phyloP scores from a whole-genome alignment of 1,140 invertebrate species.

The Apocrypta bakeri region DNA sequence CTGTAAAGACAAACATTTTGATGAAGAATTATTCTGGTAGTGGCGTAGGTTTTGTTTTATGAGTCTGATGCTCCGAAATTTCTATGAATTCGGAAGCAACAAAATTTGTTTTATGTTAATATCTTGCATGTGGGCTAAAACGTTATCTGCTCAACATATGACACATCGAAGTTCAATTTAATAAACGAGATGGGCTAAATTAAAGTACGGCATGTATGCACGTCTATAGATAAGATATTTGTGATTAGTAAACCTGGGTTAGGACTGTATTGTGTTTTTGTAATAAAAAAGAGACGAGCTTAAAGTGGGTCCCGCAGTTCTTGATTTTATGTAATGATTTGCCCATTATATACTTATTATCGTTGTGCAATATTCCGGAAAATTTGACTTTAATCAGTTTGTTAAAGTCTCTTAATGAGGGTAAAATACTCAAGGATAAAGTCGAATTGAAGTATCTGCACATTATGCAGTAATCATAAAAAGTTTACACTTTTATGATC shows the following conservation, averaged over 20 bases:
- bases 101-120: background rate
- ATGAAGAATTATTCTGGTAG: background rate
- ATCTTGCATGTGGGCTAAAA: background rate
- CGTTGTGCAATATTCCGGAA: background rate
- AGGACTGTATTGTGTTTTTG: no score
- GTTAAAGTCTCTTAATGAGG: background rate
- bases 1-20: no score
- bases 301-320: no score
- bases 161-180: background rate
- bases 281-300: no score
- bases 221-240: background rate
- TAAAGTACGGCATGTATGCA: background rate
- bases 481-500: no score
- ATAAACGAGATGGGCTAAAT: background rate
- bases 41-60: no score
- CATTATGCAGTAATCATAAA: no score
- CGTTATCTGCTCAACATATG: no score
- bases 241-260: background rate
- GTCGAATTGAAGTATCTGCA: background rate
- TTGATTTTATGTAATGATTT: background rate
- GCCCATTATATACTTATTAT: background rate
- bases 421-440: background rate
- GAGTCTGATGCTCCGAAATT: no score
- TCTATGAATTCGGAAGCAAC: background rate
- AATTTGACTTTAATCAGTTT: background rate